phyloP scores from a whole-genome alignment of 2,113 vertebrate species.

The Lepus europaeus region DNA sequence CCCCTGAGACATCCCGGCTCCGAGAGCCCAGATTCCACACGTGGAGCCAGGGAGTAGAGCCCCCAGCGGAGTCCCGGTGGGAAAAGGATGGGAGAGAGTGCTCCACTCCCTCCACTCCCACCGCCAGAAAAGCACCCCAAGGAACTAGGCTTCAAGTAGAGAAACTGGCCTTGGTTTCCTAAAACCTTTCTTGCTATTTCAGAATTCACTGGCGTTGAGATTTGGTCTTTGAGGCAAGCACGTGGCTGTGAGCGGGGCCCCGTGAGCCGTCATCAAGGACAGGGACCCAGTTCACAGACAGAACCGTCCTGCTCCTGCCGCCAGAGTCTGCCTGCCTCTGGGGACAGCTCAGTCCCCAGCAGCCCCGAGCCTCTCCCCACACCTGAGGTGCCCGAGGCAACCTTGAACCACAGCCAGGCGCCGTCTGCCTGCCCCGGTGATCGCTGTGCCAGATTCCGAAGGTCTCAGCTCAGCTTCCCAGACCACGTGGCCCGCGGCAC shows the following conservation, averaged over 20 bases:
- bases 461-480: neutral
- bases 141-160: neutral
- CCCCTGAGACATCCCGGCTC: neutral
- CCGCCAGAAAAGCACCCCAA: neutral
- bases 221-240: neutral
- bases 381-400: neutral
- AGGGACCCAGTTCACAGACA: neutral
- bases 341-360: neutral
- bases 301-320: neutral
- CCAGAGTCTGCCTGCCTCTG: neutral
- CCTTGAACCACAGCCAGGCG: neutral
- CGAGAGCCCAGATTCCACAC: neutral
- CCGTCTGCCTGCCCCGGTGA: neutral
- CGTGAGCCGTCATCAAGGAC: neutral
- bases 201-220: neutral
- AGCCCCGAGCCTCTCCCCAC: neutral
- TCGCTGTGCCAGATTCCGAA: neutral
- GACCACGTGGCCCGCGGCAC: fast-evolving
- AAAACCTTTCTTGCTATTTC: constrained; percentile 1
- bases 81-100: neutral
- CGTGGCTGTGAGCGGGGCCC: neutral
- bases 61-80: neutral
- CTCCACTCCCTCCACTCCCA: fast-evolving
- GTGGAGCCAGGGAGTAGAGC: neutral
- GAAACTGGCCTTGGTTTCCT: neutral